Evolutionary conservation across 2,888 invertebrate species (phyloP), one percentile per base, ranked within the genome.

Genomic region (Sphaerophoria rueppellii): DNA sequence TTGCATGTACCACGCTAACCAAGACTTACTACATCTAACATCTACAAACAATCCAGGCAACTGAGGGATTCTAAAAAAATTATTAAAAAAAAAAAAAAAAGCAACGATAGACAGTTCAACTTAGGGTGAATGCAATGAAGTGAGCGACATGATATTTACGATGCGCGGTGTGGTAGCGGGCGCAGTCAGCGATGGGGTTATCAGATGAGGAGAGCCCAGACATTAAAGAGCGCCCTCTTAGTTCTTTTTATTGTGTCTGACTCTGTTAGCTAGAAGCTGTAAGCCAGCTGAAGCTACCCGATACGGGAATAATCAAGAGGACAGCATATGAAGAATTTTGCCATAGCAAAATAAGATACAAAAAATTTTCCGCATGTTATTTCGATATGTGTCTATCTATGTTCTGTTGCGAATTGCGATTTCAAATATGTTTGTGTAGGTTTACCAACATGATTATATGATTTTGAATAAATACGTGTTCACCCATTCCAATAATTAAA

Each of bases 61-160:
- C 37, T 73, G 73, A 78, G 67, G 70, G 52, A 78, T 82, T 67
- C 55, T 61, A 50, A 54, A 58, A 67, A 50, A 24, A 24, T 24
- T 24, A 24, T 24, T 4, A 48, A 48, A n/a, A 48, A 48, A 48
- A 61, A 12, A 9, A 61, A 37, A 35, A 50, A 35, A 48, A 63
- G 16, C 7, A 5, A 11, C 2, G 24, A 32, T 16, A 78, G 82
- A 82, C 82, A 78, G 82, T 73, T 82, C 82, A 82, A 82, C 78
- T 78, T 70, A 43, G 82, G 73, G 82, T 73, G 61, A 78, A 78
- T 73, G 82, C 78, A 82, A 82, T 82, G 82, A 73, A 82, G 73
- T 78, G 69, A 65, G 46, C 63, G 73, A 50, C 50, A 69, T 73
- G 73, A 58, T 70, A 73, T 82, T 78, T 57, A 67, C 77, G 77